Conservation (phyloP, 2,113 vertebrate genomes). For the Petaurus breviceps region DNA sequence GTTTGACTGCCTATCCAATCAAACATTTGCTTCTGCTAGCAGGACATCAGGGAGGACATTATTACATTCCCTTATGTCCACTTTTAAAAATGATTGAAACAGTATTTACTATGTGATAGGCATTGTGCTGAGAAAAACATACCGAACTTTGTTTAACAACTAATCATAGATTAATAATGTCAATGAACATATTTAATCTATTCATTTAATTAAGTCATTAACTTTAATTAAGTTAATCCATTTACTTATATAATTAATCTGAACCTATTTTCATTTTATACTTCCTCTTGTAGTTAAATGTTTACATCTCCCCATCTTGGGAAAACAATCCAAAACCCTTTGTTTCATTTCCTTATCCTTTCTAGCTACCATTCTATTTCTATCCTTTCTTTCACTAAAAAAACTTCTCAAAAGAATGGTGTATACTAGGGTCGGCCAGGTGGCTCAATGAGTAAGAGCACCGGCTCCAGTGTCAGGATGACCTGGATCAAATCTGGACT, state of each 20-base stretch:
- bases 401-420: background rate
- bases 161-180: background rate
- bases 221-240: background rate
- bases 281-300: background rate
- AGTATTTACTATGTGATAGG: background rate
- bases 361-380: background rate
- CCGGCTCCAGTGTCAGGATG: no score
- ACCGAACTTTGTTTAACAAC: background rate
- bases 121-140: background rate
- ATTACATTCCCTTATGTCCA: background rate
- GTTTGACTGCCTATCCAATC: background rate
- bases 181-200: background rate
- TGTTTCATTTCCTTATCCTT: background rate
- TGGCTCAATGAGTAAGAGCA: no score
- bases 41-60: background rate
- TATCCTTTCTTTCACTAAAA: background rate
- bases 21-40: background rate
- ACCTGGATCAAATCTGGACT: no score
- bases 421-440: no score
- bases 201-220: background rate
- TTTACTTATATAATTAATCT: background rate
- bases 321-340: background rate
- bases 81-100: background rate
- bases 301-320: background rate
- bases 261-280: background rate